Base-by-base conservation (phyloP, 2,888 invertebrate genomes). In the Barypeithes pellucidus region DNA sequence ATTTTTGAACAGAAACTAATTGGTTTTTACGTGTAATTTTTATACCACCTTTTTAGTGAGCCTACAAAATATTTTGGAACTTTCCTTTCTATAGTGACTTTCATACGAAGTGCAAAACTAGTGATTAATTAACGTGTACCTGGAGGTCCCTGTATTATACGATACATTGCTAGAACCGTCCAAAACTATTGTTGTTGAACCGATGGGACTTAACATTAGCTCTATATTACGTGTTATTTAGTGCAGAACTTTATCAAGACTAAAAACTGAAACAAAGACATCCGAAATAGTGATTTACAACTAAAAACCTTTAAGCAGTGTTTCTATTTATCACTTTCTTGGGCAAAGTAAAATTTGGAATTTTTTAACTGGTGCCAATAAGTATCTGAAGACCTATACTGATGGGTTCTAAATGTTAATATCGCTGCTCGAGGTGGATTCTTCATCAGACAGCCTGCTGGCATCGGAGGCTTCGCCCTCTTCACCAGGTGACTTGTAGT, bases 351-450 rank as follows among this genome's bases (percentile, higher is more conserved):
- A 29, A 5, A 29, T 29, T 29, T 29, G 29, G 29, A 29, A 29
- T 24, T 3, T 24, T 24, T 3, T 24, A 3, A 24, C 7, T 2
- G 9, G 1, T 29, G 41, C 5, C n/a, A n/a, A n/a, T 41, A n/a
- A 41, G n/a, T 5, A 41, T 0, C 9, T 39, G n/a, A 52, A 43
- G 22, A 9, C 60, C 60, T 61, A 12, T 16, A n/a, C n/a, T n/a
- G 22, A 67, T 67, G 67, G 29, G 22, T 47, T 67, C 41, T 66
- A 63, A 67, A 81, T 82, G 79, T 79, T 78, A 73, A 76, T 77
- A 62, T 72, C 73, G 59, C 63, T 79, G 61, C 79, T 81, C 82
- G 85, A 83, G 80, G 85, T 85, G 85, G 85, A 85, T 85, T 83
- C 85, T 75, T 81, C 84, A 75, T 80, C 82, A 72, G 80, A 79